Evolutionary conservation across 2,888 invertebrate genomes (phyloP).

Genomic region (Oscheius sp.): DNA sequence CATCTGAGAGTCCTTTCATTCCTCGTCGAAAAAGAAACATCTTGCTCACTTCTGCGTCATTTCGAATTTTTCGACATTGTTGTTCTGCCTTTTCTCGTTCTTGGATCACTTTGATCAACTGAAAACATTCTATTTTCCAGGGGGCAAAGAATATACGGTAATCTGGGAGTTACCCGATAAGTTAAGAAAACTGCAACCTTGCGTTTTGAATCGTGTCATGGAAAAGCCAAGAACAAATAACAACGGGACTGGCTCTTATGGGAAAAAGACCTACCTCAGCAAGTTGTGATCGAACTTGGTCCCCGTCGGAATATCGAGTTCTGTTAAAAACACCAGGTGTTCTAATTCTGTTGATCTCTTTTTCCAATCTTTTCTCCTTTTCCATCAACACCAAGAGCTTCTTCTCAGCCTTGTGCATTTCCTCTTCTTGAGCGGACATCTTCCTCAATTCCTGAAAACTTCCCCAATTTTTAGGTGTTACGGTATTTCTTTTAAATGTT

Average conservation of each 20-base stretch:
- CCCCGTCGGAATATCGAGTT: constrained; percentile 17
- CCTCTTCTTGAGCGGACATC: constrained; percentile 26
- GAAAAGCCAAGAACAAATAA: too few relatives aligned
- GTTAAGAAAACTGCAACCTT: too few relatives aligned
- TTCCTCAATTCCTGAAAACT: constrained; percentile 25
- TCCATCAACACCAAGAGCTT: constrained; percentile 3
- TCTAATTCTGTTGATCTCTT: constrained; percentile 21
- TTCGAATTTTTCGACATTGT: constrained; percentile 15
- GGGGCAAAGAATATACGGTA: too few relatives aligned
- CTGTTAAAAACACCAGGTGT: constrained; percentile 29
- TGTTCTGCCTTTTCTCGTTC: constrained; percentile 32
- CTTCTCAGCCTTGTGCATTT: constrained; percentile 25
- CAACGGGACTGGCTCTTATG: too few relatives aligned
- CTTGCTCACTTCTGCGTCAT: constrained; percentile 30
- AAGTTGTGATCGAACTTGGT: constrained; percentile 26
- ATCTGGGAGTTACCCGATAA: too few relatives aligned
- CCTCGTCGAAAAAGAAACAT: constrained; percentile 32
- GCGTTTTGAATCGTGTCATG: too few relatives aligned
- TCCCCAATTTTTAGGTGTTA: neutral
- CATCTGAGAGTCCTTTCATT: constrained; percentile 33
- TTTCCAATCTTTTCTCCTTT: constrained; percentile 26
- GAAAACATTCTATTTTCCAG: neutral
- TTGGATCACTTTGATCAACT: constrained; percentile 31
- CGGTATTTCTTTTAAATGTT: neutral
- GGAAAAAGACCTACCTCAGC: constrained; percentile 18